A percentile compares a stretch with the other conserved stretches of the same genome.
Evolutionary conservation across 2,113 vertebrate species (phyloP).

Genomic region (Oryzias melastigma): DNA sequence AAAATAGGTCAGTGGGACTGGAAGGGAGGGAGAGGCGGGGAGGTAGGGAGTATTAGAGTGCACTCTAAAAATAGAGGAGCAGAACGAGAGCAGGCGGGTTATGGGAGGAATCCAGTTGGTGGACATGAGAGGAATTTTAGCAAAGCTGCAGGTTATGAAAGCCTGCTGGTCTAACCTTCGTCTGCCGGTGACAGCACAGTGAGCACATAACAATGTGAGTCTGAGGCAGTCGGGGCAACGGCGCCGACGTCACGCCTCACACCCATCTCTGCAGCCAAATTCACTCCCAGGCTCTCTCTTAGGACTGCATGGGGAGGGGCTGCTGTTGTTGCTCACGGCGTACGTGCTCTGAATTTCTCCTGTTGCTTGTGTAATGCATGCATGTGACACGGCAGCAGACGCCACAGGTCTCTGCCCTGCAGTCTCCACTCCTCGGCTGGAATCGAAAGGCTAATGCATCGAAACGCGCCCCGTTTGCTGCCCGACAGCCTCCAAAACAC

Average conservation of each 20-base stretch:
- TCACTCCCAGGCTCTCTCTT: constrained; percentile 56
- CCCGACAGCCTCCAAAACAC: neutral
- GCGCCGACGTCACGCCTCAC: constrained; percentile 72
- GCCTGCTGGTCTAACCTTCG: constrained; percentile 30
- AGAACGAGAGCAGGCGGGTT: constrained; percentile 31
- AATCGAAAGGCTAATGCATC: too few species aligned
- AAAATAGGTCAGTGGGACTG: constrained; percentile 81
- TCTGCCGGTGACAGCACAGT: neutral
- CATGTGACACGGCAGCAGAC: constrained; percentile 42
- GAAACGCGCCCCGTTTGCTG: too few species aligned
- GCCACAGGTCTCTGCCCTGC: constrained; percentile 48
- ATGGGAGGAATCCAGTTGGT: constrained; percentile 48
- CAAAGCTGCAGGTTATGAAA: constrained; percentile 51
- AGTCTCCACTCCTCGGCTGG: neutral
- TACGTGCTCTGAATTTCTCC: constrained; percentile 69
- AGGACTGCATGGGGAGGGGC: constrained; percentile 67
- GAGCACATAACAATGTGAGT: constrained; percentile 33
- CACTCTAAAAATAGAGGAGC: constrained; percentile 76
- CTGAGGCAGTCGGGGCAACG: constrained; percentile 41
- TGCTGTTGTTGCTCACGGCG: constrained; percentile 54
- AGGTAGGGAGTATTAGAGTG: constrained; percentile 59
- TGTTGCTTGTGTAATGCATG: constrained; percentile 61
- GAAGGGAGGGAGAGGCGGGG: constrained; percentile 57
- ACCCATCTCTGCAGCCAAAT: constrained; percentile 69
- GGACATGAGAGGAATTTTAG: constrained; percentile 59